Evolutionary conservation across 2,888 invertebrate species (phyloP).

Genomic region (Spilarctia lutea): DNA sequence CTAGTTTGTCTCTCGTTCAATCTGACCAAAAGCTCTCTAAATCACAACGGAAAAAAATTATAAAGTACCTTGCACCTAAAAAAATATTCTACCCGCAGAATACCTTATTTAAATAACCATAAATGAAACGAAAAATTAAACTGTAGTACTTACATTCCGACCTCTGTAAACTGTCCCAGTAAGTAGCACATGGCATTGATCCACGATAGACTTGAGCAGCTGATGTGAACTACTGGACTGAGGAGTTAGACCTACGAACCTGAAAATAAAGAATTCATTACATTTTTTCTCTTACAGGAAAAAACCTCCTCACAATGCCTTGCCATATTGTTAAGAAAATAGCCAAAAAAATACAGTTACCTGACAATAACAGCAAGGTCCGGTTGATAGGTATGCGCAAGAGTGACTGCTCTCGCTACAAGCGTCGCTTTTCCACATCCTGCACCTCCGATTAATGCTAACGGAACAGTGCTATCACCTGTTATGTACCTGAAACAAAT

Average conservation of each 20-base stretch:
- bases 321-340: too few species aligned
- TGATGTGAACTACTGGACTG: conserved; percentile 89
- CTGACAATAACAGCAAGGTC: conserved; percentile 86
- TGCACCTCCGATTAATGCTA: conserved; percentile 92
- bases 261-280: conserved; percentile 50
- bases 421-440: conserved; percentile 95
- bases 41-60: neutral
- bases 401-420: conserved; percentile 90
- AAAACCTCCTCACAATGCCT: too few species aligned
- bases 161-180: conserved; percentile 89
- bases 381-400: conserved; percentile 88
- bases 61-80: too few species aligned
- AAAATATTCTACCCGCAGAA: neutral
- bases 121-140: neutral
- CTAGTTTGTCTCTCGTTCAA: too few species aligned
- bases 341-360: conserved; percentile 46
- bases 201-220: conserved; percentile 91
- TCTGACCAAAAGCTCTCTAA: too few species aligned
- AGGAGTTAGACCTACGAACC: conserved; percentile 89
- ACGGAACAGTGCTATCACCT: conserved; percentile 87
- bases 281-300: too few species aligned
- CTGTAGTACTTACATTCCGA: conserved; percentile 70
- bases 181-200: conserved; percentile 91
- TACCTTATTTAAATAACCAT: neutral
- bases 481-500: conserved; percentile 86